Evolutionary conservation across 1,140 invertebrate genomes (phyloP).

Genomic region (Chionoecetes opilio): DNA sequence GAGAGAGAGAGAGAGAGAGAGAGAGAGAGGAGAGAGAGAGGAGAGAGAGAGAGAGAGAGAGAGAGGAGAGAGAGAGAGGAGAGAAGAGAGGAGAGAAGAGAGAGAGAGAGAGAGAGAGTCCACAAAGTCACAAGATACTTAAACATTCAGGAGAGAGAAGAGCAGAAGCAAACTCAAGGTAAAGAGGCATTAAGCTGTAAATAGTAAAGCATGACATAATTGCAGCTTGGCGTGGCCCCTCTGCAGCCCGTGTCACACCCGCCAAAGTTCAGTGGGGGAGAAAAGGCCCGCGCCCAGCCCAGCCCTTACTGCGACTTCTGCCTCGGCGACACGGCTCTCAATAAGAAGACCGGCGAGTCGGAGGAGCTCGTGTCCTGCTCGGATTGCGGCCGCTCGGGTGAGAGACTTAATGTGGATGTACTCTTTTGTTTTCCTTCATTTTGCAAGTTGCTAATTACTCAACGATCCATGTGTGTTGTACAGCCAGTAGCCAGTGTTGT

Average conservation of each 20-base stretch:
- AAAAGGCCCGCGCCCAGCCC: conserved; percentile 74
- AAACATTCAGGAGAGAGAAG: conserved; percentile 28
- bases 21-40: neutral
- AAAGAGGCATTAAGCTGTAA: neutral
- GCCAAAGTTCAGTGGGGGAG: neutral
- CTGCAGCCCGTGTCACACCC: neutral
- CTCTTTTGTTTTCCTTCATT: neutral
- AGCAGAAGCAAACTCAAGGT: too few species aligned
- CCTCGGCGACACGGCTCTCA: conserved; percentile 95
- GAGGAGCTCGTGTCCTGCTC: conserved; percentile 99
- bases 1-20: conserved; percentile 40
- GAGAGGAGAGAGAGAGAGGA: neutral
- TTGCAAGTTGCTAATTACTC: conserved; percentile 6
- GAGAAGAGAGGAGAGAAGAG: neutral
- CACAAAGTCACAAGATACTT: too few species aligned
- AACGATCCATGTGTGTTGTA: conserved; percentile 1
- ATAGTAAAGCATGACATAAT: neutral
- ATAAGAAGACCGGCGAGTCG: conserved; percentile 97
- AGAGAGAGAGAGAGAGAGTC: conserved; percentile 41
- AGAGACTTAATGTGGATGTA: conserved; percentile 82
- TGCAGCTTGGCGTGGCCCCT: neutral
- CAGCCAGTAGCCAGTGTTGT: conserved; percentile 24
- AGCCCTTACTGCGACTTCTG: conserved; percentile 97
- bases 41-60: neutral
- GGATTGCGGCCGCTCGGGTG: conserved; percentile 99